A percentile compares a stretch with the other conserved stretches of the same genome.
Conservation (phyloP, 2,113 vertebrate genomes). For the Leptobrachium leishanense region DNA sequence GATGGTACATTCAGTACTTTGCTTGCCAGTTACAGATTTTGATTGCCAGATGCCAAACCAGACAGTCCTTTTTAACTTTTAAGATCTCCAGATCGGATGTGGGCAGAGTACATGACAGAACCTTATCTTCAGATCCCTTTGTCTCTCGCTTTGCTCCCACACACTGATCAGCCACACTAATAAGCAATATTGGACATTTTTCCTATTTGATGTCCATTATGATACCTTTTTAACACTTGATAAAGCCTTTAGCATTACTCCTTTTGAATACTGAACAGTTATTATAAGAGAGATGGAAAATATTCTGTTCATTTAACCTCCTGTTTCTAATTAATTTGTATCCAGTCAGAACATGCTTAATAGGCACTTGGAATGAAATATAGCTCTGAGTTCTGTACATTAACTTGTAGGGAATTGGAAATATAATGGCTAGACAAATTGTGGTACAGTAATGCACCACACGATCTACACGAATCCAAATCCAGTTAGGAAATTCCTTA, state of each 20-base stretch:
- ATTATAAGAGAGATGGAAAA: too few relatives aligned
- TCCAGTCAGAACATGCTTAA: too few relatives aligned
- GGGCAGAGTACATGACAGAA: conserved; percentile 45
- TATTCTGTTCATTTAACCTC: too few relatives aligned
- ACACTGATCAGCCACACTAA: conserved; percentile 13
- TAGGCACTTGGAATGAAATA: too few relatives aligned
- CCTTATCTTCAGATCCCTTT: conserved; percentile 17
- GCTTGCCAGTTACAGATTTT: conserved; percentile 34
- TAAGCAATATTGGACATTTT: conserved; percentile 2
- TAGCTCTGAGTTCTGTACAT: too few relatives aligned
- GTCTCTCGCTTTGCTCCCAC: conserved; percentile 36
- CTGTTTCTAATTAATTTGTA: too few relatives aligned
- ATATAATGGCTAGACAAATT: too few relatives aligned
- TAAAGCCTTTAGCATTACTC: neutral
- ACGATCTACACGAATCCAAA: too few relatives aligned
- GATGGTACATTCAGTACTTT: conserved; percentile 46
- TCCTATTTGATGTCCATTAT: conserved; percentile 11
- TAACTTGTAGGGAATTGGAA: too few relatives aligned
- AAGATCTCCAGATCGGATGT: conserved; percentile 42
- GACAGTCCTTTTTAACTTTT: conserved; percentile 40
- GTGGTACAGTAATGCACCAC: too few relatives aligned
- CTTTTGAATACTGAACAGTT: too few relatives aligned
- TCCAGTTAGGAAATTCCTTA: too few relatives aligned
- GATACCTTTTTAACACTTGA: neutral
- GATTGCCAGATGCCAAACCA: conserved; percentile 44